These are phyloP conservation scores for Acronicta leporina DNA, from an alignment of 2,888 invertebrate genomes.

Conservation along the genomic window DNA sequence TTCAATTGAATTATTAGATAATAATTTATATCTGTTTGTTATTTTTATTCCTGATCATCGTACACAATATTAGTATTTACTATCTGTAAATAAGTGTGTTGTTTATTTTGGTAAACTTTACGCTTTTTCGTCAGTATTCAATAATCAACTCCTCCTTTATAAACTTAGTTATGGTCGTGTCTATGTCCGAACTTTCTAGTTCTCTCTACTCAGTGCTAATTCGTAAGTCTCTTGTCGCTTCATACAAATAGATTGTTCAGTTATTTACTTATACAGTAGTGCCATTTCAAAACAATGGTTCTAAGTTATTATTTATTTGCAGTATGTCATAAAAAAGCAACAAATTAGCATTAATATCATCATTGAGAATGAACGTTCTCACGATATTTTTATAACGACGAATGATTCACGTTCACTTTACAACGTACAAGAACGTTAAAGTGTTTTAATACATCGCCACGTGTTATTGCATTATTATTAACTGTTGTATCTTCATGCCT, in stretches of 20 bases:
- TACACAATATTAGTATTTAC: not conserved
- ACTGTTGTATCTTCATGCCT: not conserved
- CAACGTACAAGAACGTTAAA: constrained; percentile 15
- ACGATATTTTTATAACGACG: constrained; percentile 29
- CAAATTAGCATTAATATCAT: constrained; percentile 10
- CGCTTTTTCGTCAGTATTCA: no score
- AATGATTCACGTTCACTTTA: constrained; percentile 36
- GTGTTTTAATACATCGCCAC: constrained; percentile 18
- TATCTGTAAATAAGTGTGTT: no score
- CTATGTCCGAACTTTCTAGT: no score
- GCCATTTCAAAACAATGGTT: no score
- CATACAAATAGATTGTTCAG: no score
- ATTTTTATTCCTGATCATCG: not conserved
- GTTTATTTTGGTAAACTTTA: no score
- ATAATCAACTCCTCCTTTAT: no score
- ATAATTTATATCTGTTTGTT: not conserved
- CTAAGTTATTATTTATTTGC: no score
- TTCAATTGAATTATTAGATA: not conserved
- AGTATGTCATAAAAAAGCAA: not conserved
- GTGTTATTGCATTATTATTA: constrained; percentile 28
- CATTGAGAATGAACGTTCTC: constrained; percentile 25
- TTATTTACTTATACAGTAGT: no score
- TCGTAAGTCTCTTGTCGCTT: no score
- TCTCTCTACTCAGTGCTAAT: no score
- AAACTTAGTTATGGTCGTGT: no score